Evolutionary conservation across 2,888 invertebrate species (phyloP), one percentile per base, ranked within the genome.

Genomic region (Eupithecia pulchellata): DNA sequence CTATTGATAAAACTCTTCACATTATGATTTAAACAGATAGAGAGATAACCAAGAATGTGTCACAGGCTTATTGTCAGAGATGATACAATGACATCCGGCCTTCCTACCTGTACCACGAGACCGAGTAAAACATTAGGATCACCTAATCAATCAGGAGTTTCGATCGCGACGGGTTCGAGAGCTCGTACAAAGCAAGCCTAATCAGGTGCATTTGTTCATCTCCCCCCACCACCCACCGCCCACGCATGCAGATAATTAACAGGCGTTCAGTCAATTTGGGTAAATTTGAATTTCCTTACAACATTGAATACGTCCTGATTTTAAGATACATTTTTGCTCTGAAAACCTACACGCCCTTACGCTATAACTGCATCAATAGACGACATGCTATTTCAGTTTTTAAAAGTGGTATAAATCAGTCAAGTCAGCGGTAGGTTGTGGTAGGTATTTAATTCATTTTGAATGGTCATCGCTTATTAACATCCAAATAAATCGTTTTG

Each of bases 151-250:
- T 80, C 77, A 77, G 70, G 64, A 74, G 74, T 61, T 27, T 39
- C 42, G 69, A 80, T 75, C 72, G 66, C 64, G 74, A 68, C 52
- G 77, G 77, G 75, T 75, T 75, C 73, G 75, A 75, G 64, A 73
- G 74, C 78, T 77, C 76, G 81, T 83, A 90, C 92, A 91, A 89
- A 91, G 91, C 89, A 86, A 77, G 85, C 84, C 89, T 92, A 92
- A 93, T 92, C 92, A 92, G 90, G 87, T 85, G 87, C 91, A 92
- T 91, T 92, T 90, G 92, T 92, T 90, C 88, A 89, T 89, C 89
- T 86, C 78, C 67, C 72, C 72, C 64, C 17, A 25, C 32, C 42
- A 2, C 55, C 27, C 5, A 47, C 61, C 71, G 47, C 71, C 72
- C 80, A 79, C 78, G 84, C 84, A 84, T 86, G 86, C 86, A 85